A percentile compares a stretch with the other conserved stretches of the same genome.
Evolutionary conservation across 2,797 vertebrate species (phyloP).

Genomic region (Argyrosomus regius): DNA sequence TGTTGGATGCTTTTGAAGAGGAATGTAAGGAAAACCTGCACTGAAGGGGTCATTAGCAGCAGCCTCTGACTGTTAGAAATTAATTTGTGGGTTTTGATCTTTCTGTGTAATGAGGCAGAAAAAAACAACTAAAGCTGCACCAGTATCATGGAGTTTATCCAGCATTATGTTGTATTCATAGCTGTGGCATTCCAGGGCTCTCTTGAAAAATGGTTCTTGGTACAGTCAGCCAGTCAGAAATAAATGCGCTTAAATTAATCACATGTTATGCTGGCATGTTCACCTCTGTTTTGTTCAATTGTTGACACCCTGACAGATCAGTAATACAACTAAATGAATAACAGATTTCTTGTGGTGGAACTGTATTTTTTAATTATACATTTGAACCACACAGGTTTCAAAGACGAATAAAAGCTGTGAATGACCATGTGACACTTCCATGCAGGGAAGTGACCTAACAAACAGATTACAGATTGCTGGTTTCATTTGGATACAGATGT

Average conservation of each 20-base stretch:
- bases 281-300: conserved; percentile 13
- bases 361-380: background rate
- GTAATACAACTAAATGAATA: background rate
- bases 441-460: too few species aligned
- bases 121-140: background rate
- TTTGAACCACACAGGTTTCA: background rate
- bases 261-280: too few species aligned
- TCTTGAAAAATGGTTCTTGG: conserved; percentile 6
- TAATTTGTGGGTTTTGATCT: conserved; percentile 4
- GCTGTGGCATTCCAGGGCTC: background rate
- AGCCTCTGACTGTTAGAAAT: background rate
- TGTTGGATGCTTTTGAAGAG: background rate
- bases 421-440: too few species aligned
- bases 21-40: background rate
- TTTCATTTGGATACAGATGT: background rate
- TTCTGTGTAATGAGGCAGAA: background rate
- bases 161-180: conserved; percentile 17
- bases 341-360: background rate
- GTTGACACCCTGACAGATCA: conserved; percentile 11
- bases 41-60: conserved; percentile 1
- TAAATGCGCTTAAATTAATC: background rate
- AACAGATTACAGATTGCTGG: background rate
- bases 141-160: conserved; percentile 4
- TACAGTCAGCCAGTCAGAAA: conserved; percentile 19
- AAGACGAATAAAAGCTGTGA: too few species aligned